Evolutionary conservation across 2,113 vertebrate genomes (phyloP), one percentile per base, ranked within the genome.

Genomic region (Sphaerodactylus townsendi): DNA sequence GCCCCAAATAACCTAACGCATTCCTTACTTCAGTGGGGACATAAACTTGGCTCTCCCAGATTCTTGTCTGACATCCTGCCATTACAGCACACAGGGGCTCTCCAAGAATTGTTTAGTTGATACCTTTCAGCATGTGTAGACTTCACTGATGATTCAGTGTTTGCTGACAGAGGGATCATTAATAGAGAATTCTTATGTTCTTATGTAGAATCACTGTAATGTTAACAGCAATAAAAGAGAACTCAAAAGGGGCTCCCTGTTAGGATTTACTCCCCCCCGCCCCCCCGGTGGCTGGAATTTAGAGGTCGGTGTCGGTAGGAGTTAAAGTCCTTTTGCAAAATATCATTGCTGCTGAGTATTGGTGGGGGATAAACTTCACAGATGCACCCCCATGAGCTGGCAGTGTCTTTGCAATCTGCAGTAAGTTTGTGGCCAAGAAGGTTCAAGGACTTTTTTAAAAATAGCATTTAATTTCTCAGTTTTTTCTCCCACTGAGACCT

Each of bases 391-490:
- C 25, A 2, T 83, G 35, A 81, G n/a, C 41, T 1, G 19, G 1
- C 37, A 59, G 74, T 3, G 0, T 77, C 69, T 81, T 10, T 83
- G 84, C 79, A 82, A 0, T 79, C 77, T 1, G 44, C 33, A 72
- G 5, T 85, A 62, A 1, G 2, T 28, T 79, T 72, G 21, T 53
- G n/a, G 82, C 74, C 15, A 66, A 73, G 88, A n/a, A 86, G 89
- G 68, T 73, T 87, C 81, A 88, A 87, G 84, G 80, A 75, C 46
- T 87, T 86, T 1, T 72, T 90, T 66, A 39, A 74, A 68, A 82
- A 35, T 25, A 80, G 21, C 14, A 37, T 28, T 75, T 83, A 74
- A 37, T 88, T 88, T 62, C 10, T 77, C 35, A 48, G 10, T 25
- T 2, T 30, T 83, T 56, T 62, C 9, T 9, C 28, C 64, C 59